Conservation (phyloP, 2,888 invertebrate species). For the Eupithecia subfuscata region DNA sequence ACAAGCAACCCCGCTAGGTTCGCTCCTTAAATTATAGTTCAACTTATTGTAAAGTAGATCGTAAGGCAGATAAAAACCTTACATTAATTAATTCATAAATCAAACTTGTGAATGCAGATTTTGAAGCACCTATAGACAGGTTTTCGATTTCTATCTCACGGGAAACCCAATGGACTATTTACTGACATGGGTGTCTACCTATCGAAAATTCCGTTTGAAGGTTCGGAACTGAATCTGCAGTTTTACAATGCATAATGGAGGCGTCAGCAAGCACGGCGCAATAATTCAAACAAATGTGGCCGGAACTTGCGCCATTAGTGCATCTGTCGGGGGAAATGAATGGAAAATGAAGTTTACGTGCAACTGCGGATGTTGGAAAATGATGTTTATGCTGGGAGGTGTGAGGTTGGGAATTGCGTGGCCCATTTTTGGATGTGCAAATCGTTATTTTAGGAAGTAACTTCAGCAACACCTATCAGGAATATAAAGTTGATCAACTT, state of each 20-base stretch:
- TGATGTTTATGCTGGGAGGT: background rate
- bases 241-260: background rate
- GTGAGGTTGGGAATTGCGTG: background rate
- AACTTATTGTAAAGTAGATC: no score
- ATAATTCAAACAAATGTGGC: slow-evolving; percentile 6
- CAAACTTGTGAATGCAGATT: background rate
- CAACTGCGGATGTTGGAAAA: background rate
- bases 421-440: background rate
- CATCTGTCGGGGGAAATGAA: slow-evolving; percentile 38
- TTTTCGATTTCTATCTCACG: background rate
- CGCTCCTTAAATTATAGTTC: no score
- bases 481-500: no score
- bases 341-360: slow-evolving; percentile 25
- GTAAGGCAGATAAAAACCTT: no score
- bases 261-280: background rate
- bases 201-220: background rate
- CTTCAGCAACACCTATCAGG: background rate
- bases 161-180: background rate
- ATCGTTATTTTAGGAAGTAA: background rate
- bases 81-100: no score
- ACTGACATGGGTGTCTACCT: background rate
- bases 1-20: no score
- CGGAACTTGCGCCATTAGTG: slow-evolving; percentile 15
- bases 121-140: background rate
- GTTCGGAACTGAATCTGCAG: background rate